These are phyloP conservation scores for Allygus modestus DNA, from an alignment of 2,888 invertebrate genomes.

Conservation along the genomic window DNA sequence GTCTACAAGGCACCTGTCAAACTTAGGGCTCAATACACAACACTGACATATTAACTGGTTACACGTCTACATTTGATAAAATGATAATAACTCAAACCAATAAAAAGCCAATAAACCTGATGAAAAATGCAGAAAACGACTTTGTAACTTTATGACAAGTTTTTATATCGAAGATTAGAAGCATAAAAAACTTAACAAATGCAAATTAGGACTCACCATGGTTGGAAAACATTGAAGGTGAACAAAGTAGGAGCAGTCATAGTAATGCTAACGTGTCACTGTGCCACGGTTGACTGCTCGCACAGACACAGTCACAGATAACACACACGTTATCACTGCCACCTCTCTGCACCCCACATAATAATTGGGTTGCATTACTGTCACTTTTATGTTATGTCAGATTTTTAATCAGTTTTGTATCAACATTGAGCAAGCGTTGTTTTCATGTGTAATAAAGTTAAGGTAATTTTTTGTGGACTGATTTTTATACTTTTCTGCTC, in stretches of 20 bases:
- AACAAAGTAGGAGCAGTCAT: background rate
- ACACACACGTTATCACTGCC: slow-evolving; percentile 25
- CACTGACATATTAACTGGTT: too few relatives aligned
- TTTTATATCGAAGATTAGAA: too few relatives aligned
- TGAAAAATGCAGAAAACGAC: background rate
- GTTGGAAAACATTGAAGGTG: slow-evolving; percentile 13
- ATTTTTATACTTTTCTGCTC: too few relatives aligned
- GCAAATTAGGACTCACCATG: slow-evolving; percentile 33
- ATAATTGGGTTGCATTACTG: background rate
- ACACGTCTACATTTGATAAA: too few relatives aligned
- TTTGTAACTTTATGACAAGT: too few relatives aligned
- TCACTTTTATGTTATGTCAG: background rate
- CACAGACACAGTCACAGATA: slow-evolving; percentile 3
- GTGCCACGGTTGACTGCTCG: slow-evolving; percentile 22
- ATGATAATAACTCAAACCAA: too few relatives aligned
- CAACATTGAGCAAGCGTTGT: background rate
- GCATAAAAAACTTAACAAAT: too few relatives aligned
- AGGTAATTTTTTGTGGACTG: too few relatives aligned
- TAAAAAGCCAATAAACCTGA: too few relatives aligned
- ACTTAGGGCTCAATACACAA: too few relatives aligned
- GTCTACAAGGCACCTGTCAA: slow-evolving; percentile 7
- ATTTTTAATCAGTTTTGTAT: background rate
- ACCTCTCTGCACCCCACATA: slow-evolving; percentile 22
- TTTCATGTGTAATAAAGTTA: background rate
- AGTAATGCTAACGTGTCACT: slow-evolving; percentile 24